These are phyloP conservation scores for Eupelmus urozonus DNA, from an alignment of 2,888 invertebrate genomes.

Conservation along the genomic window DNA sequence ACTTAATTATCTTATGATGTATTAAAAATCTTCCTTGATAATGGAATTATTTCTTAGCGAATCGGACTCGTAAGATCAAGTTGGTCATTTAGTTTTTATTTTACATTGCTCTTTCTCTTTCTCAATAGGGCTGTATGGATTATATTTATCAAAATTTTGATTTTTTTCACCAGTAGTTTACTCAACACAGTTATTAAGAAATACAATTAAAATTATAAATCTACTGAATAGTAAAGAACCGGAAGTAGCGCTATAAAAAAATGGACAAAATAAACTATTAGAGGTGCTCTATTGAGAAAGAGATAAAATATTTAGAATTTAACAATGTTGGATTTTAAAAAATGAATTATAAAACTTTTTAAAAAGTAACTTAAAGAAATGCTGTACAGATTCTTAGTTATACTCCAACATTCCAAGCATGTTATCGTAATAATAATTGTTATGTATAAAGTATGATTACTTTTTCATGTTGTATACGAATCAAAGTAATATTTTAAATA, in stretches of 20 bases:
- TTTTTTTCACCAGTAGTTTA: too few species aligned
- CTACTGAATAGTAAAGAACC: too few species aligned
- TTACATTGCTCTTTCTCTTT: too few species aligned
- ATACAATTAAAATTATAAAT: too few species aligned
- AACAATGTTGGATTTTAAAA: slow-evolving; percentile 13
- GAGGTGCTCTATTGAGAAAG: too few species aligned
- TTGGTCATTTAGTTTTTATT: not conserved
- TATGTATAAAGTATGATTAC: slow-evolving; percentile 1
- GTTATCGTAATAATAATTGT: not conserved
- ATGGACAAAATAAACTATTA: too few species aligned
- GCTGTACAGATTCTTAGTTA: too few species aligned
- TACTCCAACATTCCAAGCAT: not conserved
- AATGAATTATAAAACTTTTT: not conserved
- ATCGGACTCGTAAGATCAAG: not conserved
- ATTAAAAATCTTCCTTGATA: slow-evolving; percentile 41
- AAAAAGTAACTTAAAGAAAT: not conserved
- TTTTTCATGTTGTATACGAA: slow-evolving; percentile 4
- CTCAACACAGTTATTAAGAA: too few species aligned
- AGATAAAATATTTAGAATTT: not conserved
- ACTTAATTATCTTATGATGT: slow-evolving; percentile 24
- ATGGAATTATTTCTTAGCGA: not conserved
- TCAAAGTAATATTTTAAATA: slow-evolving; percentile 12
- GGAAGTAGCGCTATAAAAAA: too few species aligned
- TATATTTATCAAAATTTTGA: too few species aligned
- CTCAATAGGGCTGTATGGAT: too few species aligned